Percentiles rank a stretch among this genome's conserved stretches.
Evolutionary conservation across 2,113 vertebrate genomes (phyloP).

Genomic region (Ascaphus truei): DNA sequence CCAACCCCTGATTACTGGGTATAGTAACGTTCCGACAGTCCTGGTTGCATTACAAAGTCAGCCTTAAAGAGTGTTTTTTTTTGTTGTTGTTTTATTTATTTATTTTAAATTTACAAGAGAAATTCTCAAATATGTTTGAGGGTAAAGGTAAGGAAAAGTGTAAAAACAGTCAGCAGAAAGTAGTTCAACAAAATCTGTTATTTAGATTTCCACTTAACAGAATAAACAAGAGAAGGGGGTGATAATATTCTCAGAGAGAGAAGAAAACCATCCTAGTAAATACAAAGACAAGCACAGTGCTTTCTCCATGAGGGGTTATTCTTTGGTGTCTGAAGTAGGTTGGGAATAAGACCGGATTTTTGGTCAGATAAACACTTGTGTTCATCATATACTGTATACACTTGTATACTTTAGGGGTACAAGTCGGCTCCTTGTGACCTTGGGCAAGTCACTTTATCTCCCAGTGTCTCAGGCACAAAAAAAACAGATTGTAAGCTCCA

Average conservation of each 20-base stretch:
- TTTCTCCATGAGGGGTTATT: too few species aligned
- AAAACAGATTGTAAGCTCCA: too few species aligned
- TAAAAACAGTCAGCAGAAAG: slow-evolving; percentile 60
- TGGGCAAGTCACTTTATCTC: too few species aligned
- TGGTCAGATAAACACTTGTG: too few species aligned
- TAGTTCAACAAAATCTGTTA: slow-evolving; percentile 62
- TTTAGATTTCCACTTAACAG: slow-evolving; percentile 60
- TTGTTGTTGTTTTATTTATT: too few species aligned
- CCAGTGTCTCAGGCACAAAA: too few species aligned
- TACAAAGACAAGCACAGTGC: not conserved
- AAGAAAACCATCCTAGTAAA: slow-evolving; percentile 13
- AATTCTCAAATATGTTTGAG: slow-evolving; percentile 57
- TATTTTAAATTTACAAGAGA: slow-evolving; percentile 48
- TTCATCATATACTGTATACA: too few species aligned
- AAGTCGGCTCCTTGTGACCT: too few species aligned
- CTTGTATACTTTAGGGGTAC: too few species aligned
- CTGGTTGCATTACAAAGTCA: not conserved
- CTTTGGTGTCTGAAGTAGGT: too few species aligned
- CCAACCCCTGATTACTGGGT: too few species aligned
- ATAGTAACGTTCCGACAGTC: not conserved
- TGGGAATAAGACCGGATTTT: too few species aligned
- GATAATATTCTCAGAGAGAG: slow-evolving; percentile 19
- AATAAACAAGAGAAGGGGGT: slow-evolving; percentile 49
- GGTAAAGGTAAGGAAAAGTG: slow-evolving; percentile 60
- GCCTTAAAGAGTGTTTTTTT: slow-evolving; percentile 14